These are phyloP conservation scores for Gymnoscopelus braueri DNA, from an alignment of 2,797 vertebrate genomes.

Conservation along the genomic window DNA sequence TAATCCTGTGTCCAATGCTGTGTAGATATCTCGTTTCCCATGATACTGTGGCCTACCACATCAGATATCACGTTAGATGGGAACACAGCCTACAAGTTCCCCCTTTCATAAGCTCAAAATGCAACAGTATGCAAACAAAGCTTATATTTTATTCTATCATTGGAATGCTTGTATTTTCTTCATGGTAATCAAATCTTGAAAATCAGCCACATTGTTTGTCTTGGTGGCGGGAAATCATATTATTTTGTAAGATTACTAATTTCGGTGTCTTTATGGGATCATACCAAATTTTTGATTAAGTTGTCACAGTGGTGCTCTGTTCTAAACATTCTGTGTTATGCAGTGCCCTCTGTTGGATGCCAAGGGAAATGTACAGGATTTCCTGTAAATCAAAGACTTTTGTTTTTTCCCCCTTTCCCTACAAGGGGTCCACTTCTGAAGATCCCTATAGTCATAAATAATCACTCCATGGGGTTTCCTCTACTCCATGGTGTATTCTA, in stretches of 20 bases:
- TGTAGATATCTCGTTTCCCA: background rate
- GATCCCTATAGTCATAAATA: too few relatives aligned
- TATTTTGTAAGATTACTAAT: background rate
- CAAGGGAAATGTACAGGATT: slow-evolving; percentile 1
- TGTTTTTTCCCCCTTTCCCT: too few relatives aligned
- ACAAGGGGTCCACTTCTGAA: too few relatives aligned
- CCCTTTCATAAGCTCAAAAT: background rate
- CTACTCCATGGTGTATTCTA: too few relatives aligned
- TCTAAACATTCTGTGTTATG: background rate
- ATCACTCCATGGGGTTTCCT: too few relatives aligned
- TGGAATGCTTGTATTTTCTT: background rate
- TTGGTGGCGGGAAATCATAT: background rate
- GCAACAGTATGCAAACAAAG: too few relatives aligned
- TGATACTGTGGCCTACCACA: background rate
- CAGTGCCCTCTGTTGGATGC: slow-evolving; percentile 40
- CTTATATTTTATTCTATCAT: background rate
- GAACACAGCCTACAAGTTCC: background rate
- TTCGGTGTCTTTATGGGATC: background rate
- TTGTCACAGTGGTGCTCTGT: background rate
- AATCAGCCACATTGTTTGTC: background rate
- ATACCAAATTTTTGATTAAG: background rate
- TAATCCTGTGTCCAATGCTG: slow-evolving; percentile 5
- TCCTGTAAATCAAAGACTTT: too few relatives aligned
- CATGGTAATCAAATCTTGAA: background rate
- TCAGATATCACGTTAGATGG: background rate